Evolutionary conservation across 2,113 vertebrate species (phyloP), one percentile per base, ranked within the genome.

Genomic region (Neofelis nebulosa): DNA sequence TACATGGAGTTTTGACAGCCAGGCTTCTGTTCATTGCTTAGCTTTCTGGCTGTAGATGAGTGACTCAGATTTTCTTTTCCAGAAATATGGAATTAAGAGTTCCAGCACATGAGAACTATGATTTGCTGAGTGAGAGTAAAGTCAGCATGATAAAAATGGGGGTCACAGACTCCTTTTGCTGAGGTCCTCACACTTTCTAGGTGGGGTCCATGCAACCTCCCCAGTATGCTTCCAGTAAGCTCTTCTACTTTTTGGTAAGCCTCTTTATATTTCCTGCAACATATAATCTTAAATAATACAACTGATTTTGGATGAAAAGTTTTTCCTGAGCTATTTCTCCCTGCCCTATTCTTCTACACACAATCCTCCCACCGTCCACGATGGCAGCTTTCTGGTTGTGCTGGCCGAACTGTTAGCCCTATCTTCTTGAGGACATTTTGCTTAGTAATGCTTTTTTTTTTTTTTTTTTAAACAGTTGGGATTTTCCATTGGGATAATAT

Each of bases 401-500:
- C 48, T 52, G 68, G n/a, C 65, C 80, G 48, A 87, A 52, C 38
- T n/a, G 11, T n/a, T 23, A 66, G 61, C 33, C 57, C 3, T 6
- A 4, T 25, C 9, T 55, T 88, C 27, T 16, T 29, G 57, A 97
- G 61, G 16, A 14, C 3, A 12, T 76, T 84, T 83, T 79, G 7
- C 45, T 90, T 73, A 65, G 73, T 3, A 23, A 57, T 82, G 41
- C 7, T 65, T 13, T 84, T 71, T 88, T 48, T 48, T 86, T 36
- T 48, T 36, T n/a, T 33, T 45, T 45, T 50, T 36, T n/a, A 23
- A 88, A 36, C 9, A 63, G 23, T 61, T 90, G 38, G 33, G 33
- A 71, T 94, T 84, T 95, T 76, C n/a, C 76, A 52, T 81, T 63
- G 91, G 55, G 80, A 89, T 80, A 50, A 71, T 50, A 80, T 73